Evolutionary conservation across 2,888 invertebrate genomes (phyloP), one percentile per base, ranked within the genome.

Genomic region (Plagodis pulveraria): DNA sequence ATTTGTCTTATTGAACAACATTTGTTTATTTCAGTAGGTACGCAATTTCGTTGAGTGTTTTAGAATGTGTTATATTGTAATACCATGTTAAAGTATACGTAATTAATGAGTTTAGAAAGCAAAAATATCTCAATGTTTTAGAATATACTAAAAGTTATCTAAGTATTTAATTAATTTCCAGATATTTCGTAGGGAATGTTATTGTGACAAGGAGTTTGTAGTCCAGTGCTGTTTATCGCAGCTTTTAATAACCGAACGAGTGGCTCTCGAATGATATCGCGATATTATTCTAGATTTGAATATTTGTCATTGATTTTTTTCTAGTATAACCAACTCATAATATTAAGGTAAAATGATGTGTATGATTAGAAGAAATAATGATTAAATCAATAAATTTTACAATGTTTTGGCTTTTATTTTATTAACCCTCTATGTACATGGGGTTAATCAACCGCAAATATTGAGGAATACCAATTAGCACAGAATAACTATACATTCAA

Each of bases 231-330:
- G 49, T 58, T 64, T 68, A 68, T 68, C 68, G 11, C 57, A 57
- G 54, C 49, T 68, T 69, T 63, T 65, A 78, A 77, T 77, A 76
- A 76, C 70, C 68, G 64, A 68, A 76, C 76, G 69, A 78, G 77
- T 76, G 73, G 71, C 77, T 67, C 79, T 78, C 70, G 71, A 78
- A 68, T 69, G 77, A 70, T 78, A 78, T 71, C 74, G 62, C 51
- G 63, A 73, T 78, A 78, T 77, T 77, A 76, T 67, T 69, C 69
- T 71, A 72, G 65, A 75, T 77, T 74, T 72, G 66, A 64, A 64
- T 65, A 67, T 68, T 69, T 73, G 63, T 73, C 68, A 76, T 73
- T 71, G 73, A 74, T 72, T 76, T 65, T 65, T 65, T 52, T 11
- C 58, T 58, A 56, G 43, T 58, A 56, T 61, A 50, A 32, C 48